These are phyloP conservation scores for Felis catus DNA, from an alignment of 2,113 vertebrate genomes.

Conservation along the genomic window F.catus_Fca126_mat1.0 CM031420.1:82299001-82299500, in stretches of 20 bases:
- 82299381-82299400: background rate
- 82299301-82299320: background rate
- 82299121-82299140: background rate
- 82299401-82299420: background rate
- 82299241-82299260: background rate
- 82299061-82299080: background rate
- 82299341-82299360: background rate
- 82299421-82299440: background rate
- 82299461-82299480: background rate
- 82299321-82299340: background rate
- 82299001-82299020: slow-evolving; percentile 97
- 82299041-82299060: background rate
- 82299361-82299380: slow-evolving; percentile 12
- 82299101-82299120: background rate
- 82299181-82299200: background rate
- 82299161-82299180: background rate
- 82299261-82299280: background rate
- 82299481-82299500: background rate
- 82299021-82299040: slow-evolving; percentile 96
- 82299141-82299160: background rate
- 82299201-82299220: background rate
- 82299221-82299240: background rate
- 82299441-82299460: background rate
- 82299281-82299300: background rate
- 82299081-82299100: background rate